Percentiles rank a stretch among this genome's conserved stretches.
phyloP scores from a whole-genome alignment of 2,888 invertebrate genomes.

The Amiota communis region DNA sequence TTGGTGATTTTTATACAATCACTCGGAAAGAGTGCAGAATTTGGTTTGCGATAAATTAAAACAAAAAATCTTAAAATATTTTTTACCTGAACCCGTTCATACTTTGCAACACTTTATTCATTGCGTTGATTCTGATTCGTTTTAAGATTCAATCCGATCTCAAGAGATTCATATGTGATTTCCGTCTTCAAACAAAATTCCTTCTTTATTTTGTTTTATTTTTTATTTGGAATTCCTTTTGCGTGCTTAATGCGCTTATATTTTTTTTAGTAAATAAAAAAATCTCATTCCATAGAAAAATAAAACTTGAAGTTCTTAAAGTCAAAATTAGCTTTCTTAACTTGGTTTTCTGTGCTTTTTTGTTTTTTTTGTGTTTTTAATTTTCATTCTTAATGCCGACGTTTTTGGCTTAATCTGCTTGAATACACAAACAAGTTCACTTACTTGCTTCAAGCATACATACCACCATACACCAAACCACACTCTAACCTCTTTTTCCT shows the following conservation, averaged over 20 bases:
- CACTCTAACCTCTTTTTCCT: slow-evolving; percentile 2
- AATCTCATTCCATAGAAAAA: too few species aligned
- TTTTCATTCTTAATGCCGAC: slow-evolving; percentile 9
- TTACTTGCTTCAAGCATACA: too few species aligned
- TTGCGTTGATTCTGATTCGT: too few species aligned
- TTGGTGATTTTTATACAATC: neutral
- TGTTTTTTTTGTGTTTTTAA: neutral
- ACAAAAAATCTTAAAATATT: neutral
- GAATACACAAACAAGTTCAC: slow-evolving; percentile 26
- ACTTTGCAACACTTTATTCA: too few species aligned
- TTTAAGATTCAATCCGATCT: too few species aligned
- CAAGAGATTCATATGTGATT: too few species aligned
- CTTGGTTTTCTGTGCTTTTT: neutral
- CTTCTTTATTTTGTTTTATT: neutral
- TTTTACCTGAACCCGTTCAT: too few species aligned
- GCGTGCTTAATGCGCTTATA: slow-evolving; percentile 14
- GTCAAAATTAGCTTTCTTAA: slow-evolving; percentile 19
- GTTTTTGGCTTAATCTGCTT: slow-evolving; percentile 27
- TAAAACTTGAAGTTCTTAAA: neutral
- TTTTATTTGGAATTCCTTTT: slow-evolving; percentile 8
- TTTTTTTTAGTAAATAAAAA: too few species aligned
- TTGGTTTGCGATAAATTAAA: slow-evolving; percentile 14
- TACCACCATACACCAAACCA: neutral
- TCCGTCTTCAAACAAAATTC: neutral
- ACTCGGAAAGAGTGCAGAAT: slow-evolving; percentile 1